These are phyloP conservation scores for Dryobota labecula DNA, from an alignment of 2,888 invertebrate species.

Conservation along the genomic window DNA sequence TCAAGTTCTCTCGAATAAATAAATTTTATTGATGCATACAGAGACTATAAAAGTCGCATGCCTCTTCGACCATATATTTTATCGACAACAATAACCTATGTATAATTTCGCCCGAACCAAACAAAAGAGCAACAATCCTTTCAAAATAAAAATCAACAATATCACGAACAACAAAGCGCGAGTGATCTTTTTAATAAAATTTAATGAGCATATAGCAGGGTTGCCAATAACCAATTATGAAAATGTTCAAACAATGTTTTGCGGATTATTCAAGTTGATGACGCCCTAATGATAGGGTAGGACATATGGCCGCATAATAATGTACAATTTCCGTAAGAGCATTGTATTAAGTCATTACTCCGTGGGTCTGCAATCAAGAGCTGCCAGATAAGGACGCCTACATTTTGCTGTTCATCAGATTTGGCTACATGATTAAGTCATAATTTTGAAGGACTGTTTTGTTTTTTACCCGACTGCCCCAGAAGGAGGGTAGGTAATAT, in stretches of 20 bases:
- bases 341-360: slow-evolving; percentile 86
- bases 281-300: slow-evolving; percentile 79
- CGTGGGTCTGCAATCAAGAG: slow-evolving; percentile 73
- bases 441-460: neutral
- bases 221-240: slow-evolving; percentile 61
- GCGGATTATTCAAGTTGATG: slow-evolving; percentile 77
- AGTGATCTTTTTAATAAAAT: slow-evolving; percentile 54
- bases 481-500: too few relatives aligned
- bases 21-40: neutral
- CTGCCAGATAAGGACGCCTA: slow-evolving; percentile 54
- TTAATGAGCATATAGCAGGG: slow-evolving; percentile 52
- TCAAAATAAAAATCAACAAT: slow-evolving; percentile 41
- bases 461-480: too few relatives aligned
- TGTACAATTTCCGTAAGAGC: slow-evolving; percentile 83
- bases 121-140: slow-evolving; percentile 18
- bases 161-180: slow-evolving; percentile 25
- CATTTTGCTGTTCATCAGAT: slow-evolving; percentile 42
- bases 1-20: neutral
- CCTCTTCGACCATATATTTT: too few relatives aligned
- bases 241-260: slow-evolving; percentile 66
- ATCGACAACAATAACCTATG: slow-evolving; percentile 1
- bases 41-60: neutral
- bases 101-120: slow-evolving; percentile 6
- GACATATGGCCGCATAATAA: slow-evolving; percentile 78
- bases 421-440: slow-evolving; percentile 23